Conservation (phyloP, 2,888 invertebrate genomes). For the Aelia acuminata region DNA sequence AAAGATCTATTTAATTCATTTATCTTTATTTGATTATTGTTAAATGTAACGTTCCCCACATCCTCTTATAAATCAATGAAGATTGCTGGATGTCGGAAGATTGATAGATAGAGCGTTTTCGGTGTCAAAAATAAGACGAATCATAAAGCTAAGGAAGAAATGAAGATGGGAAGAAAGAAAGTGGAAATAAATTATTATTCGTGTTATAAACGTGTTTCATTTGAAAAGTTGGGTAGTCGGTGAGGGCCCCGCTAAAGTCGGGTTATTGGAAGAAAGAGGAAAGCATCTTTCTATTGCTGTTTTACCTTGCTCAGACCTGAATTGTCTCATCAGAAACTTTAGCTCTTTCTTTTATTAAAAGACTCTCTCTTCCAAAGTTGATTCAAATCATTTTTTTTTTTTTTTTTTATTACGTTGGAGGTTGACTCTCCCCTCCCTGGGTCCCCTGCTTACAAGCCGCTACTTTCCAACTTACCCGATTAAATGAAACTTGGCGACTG, state of each 20-base stretch:
- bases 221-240: constrained; percentile 43
- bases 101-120: too few species aligned
- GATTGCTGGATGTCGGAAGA: too few species aligned
- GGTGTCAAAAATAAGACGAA: neutral
- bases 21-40: too few species aligned
- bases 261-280: constrained; percentile 47
- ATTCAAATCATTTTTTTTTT: constrained; percentile 50
- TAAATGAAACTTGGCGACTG: constrained; percentile 45
- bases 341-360: constrained; percentile 50
- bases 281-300: constrained; percentile 48
- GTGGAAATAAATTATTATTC: constrained; percentile 50
- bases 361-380: constrained; percentile 34
- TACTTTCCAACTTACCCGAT: constrained; percentile 42
- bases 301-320: constrained; percentile 36
- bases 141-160: constrained; percentile 6
- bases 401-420: constrained; percentile 45
- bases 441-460: constrained; percentile 24
- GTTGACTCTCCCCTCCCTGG: neutral
- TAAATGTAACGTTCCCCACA: too few species aligned
- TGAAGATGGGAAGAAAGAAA: neutral
- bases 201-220: constrained; percentile 56
- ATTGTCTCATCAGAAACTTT: constrained; percentile 58
- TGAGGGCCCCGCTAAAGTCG: constrained; percentile 28
- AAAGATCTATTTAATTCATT: too few species aligned
- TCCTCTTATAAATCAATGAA: too few species aligned